phyloP scores from a whole-genome alignment of 1,140 invertebrate species.

The Maconellicoccus hirsutus region DNA sequence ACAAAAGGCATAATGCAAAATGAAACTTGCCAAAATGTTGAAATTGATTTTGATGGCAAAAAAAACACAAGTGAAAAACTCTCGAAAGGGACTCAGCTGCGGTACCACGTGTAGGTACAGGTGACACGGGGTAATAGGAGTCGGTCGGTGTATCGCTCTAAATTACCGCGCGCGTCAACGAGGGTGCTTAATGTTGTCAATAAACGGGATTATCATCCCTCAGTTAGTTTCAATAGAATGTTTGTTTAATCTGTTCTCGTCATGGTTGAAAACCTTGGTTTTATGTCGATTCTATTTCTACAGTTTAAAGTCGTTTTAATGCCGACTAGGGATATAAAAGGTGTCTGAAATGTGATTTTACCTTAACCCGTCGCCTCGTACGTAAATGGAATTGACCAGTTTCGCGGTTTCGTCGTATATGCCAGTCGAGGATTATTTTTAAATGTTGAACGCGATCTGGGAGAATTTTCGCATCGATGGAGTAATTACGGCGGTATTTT shows the following conservation, averaged over 20 bases:
- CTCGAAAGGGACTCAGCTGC: not conserved
- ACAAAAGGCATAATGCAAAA: too few relatives aligned
- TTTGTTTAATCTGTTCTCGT: slow-evolving; percentile 22
- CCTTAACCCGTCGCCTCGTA: not conserved
- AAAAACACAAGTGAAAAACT: not conserved
- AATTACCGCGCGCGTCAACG: slow-evolving; percentile 12
- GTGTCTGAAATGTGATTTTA: not conserved
- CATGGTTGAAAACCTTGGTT: slow-evolving; percentile 20
- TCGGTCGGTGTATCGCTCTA: not conserved
- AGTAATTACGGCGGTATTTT: not conserved
- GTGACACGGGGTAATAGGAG: not conserved
- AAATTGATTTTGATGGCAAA: too few relatives aligned
- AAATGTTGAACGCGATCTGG: not conserved
- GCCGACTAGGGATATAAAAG: not conserved
- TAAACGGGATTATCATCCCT: slow-evolving; percentile 21
- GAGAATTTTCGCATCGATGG: not conserved
- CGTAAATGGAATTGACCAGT: not conserved
- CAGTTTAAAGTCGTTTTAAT: slow-evolving; percentile 17
- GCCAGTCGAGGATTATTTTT: not conserved
- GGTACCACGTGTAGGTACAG: not conserved
- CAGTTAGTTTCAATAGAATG: slow-evolving; percentile 20
- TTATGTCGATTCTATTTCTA: not conserved
- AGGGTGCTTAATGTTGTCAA: slow-evolving; percentile 21
- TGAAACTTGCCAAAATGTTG: too few relatives aligned
- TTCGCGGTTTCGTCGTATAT: not conserved